Base-by-base conservation (phyloP, 2,888 invertebrate species). In the Hirtodrosophila duncani region DNA sequence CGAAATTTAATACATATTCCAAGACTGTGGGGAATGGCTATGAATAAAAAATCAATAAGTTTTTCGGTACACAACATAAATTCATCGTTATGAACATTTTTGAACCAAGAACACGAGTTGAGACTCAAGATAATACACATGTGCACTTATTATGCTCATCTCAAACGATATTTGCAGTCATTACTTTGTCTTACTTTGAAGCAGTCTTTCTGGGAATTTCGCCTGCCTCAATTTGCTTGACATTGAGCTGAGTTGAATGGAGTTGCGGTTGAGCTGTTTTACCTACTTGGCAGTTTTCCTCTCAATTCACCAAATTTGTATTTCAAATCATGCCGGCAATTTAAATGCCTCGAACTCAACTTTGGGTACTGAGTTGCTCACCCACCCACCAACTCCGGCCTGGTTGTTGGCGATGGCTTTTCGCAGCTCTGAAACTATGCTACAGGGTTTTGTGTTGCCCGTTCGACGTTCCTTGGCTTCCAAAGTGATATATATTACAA, bases 401-500 rank as follows among this genome's bases (percentile, higher is more conserved):
- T n/a, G n/a, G n/a, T n/a, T n/a, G n/a, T n/a, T n/a, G n/a, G n/a
- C n/a, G 9, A 26, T 21, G 9, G 11, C 21, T 5, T 17, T 29
- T 24, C 8, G 42, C 41, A n/a, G n/a, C 30, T 11, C 11, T n/a
- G 53, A 55, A 58, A 58, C 58, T 58, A 58, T 51, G 51, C 43
- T 24, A 46, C 31, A 16, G 23, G 13, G 10, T 31, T 8, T 11
- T 16, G 30, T 16, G 27, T 20, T 39, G n/a, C n/a, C n/a, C 45
- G 21, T 29, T 8, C 33, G 17, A 31, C 7, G 17, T 27, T 14
- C 2, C 16, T 17, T 3, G 50, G 43, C 52, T 50, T 29, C 38
- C 30, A 58, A 49, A 52, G 62, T 61, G 58, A 63, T 63, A 58
- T 63, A 63, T 67, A 59, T 52, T 43, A 34, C 60, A 67, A 59